Conservation (phyloP, 2,888 invertebrate genomes). For the Celastrina argiolus region DNA sequence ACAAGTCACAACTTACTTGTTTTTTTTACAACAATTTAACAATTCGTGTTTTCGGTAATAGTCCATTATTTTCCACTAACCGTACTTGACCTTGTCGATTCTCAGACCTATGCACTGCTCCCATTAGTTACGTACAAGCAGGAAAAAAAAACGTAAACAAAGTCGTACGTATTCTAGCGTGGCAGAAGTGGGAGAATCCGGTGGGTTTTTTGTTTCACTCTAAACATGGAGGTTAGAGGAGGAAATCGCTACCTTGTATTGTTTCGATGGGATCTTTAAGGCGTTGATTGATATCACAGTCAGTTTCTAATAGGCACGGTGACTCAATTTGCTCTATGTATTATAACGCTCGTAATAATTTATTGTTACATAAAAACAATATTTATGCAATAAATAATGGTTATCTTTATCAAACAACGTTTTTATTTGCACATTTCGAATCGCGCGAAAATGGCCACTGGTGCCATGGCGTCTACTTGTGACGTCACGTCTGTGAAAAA, state of each 20-base stretch:
- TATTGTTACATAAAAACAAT: too few species aligned
- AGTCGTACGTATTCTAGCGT: slow-evolving; percentile 48
- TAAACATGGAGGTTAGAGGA: slow-evolving; percentile 30
- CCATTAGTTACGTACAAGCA: slow-evolving; percentile 33
- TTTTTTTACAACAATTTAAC: too few species aligned
- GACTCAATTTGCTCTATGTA: too few species aligned
- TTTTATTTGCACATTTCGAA: too few species aligned
- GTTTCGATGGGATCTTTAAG: slow-evolving; percentile 30
- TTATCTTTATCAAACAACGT: too few species aligned
- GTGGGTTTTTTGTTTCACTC: slow-evolving; percentile 48
- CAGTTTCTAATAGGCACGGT: background rate
- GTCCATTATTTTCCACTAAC: slow-evolving; percentile 10
- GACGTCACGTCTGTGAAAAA: too few species aligned
- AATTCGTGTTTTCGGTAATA: too few species aligned
- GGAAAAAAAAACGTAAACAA: slow-evolving; percentile 61
- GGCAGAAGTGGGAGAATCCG: slow-evolving; percentile 51
- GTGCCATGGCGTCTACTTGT: too few species aligned
- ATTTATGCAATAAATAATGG: too few species aligned
- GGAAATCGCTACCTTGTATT: slow-evolving; percentile 32
- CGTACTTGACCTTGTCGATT: slow-evolving; percentile 29
- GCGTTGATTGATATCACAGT: background rate
- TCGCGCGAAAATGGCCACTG: too few species aligned
- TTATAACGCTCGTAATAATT: too few species aligned
- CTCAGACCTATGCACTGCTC: slow-evolving; percentile 32
- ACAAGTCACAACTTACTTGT: background rate